Evolutionary conservation across 2,888 invertebrate species (phyloP), one percentile per base, ranked within the genome.

Genomic region (Mythimna loreyi): DNA sequence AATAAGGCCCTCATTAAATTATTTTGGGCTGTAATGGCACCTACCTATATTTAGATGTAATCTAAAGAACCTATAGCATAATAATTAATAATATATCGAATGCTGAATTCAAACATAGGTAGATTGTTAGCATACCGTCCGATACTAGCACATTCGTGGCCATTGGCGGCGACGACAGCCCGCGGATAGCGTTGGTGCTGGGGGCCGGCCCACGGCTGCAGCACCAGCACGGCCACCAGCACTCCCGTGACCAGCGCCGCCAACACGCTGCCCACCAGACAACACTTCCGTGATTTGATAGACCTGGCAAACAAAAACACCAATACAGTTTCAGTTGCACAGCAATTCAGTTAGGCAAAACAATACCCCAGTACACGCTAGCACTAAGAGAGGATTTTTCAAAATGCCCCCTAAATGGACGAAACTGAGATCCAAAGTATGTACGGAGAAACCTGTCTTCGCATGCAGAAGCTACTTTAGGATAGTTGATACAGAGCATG

Each of bases 91-190:
- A 43, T 43, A 19, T 43, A 1, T 19, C 43, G 5, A 43, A 43
- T 43, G 2, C 7, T 43, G 2, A 43, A 43, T 43, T 43, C 19
- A 43, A 19, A 28, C 5, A 28, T 6, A n/a, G 19, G 11, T 19
- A 21, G n/a, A 21, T 50, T 49, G 13, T 56, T 23, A 28, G 23
- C 88, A 63, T 87, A 97, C 97, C 96, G 96, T 83, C 98, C 98
- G 80, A 98, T 96, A 33, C 94, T 91, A 8, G 98, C 97, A 91
- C 98, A 98, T 87, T 97, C 97, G 81, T 94, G 92, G 59, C 98
- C 98, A 93, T 98, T 98, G 52, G 98, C 97, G 36, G 97, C 97
- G 70, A 98, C 97, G 5, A 97, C 97, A 50, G 97, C 97, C 82
- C 87, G 92, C 84, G 86, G 89, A 91, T 82, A 96, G 86, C 92